phyloP scores from a whole-genome alignment of 1,140 invertebrate genomes.

The Ridgeia piscesae region DNA sequence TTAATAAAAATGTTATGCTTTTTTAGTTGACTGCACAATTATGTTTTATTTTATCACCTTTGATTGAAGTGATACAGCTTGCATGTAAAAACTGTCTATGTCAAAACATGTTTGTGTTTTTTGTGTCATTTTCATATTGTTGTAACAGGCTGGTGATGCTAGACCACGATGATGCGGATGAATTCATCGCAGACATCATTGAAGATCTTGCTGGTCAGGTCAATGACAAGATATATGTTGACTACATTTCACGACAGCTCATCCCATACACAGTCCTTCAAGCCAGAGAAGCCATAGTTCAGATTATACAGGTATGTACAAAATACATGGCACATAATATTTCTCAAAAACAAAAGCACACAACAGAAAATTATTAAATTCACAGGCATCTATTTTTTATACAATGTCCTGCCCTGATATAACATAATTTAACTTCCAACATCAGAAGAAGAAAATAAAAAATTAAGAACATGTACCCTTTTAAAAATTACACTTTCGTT shows the following conservation, averaged over 20 bases:
- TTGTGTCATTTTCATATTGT: not conserved
- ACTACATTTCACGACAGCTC: constrained; percentile 52
- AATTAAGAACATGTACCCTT: no score
- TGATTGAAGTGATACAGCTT: not conserved
- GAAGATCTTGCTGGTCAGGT: constrained; percentile 48
- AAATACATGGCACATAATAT: not conserved
- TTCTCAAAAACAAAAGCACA: not conserved
- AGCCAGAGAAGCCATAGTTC: constrained; percentile 55
- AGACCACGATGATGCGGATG: constrained; percentile 52
- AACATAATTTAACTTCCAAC: no score
- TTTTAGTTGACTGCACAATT: no score
- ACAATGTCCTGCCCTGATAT: not conserved
- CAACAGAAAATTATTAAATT: not conserved
- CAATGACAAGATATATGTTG: constrained; percentile 48
- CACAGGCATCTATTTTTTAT: not conserved
- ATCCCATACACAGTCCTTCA: constrained; percentile 55
- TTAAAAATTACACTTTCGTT: no score
- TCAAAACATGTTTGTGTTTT: constrained; percentile 2
- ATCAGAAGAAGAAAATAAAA: no score
- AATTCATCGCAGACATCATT: constrained; percentile 52
- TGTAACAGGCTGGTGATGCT: constrained; percentile 24
- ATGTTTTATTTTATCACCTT: no score
- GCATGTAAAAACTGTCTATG: not conserved
- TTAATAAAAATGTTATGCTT: no score
- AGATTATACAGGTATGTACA: constrained; percentile 52